These are phyloP conservation scores for Drosophila melanocephala DNA, from an alignment of 2,888 invertebrate species.

Conservation along the genomic window DNA sequence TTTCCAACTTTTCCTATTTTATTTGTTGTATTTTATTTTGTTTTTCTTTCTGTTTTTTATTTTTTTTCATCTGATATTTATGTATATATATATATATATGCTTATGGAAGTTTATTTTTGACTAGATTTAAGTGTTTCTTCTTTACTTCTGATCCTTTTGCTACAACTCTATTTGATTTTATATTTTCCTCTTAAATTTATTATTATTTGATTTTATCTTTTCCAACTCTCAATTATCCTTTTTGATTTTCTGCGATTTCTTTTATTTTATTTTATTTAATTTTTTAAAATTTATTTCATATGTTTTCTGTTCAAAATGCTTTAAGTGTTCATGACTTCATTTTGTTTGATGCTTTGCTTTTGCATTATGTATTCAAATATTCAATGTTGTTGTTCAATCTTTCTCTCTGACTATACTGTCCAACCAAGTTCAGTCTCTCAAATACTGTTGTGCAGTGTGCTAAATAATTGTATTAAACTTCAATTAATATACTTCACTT, in stretches of 20 bases:
- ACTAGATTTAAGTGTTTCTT: no score
- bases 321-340: slow-evolving; percentile 76
- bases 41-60: no score
- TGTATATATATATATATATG: no score
- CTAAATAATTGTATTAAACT: slow-evolving; percentile 10
- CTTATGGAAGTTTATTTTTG: no score
- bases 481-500: not conserved
- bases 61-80: no score
- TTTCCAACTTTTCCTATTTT: no score
- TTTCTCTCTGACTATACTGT: slow-evolving; percentile 60
- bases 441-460: slow-evolving; percentile 46
- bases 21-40: no score
- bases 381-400: slow-evolving; percentile 39
- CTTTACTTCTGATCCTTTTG: slow-evolving; percentile 30
- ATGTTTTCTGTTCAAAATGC: slow-evolving; percentile 42
- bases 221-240: not conserved
- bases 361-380: slow-evolving; percentile 61
- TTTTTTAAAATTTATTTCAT: not conserved
- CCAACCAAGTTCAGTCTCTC: slow-evolving; percentile 39
- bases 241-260: slow-evolving; percentile 3
- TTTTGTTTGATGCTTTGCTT: slow-evolving; percentile 69
- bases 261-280: not conserved
- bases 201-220: slow-evolving; percentile 13
- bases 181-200: not conserved
- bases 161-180: slow-evolving; percentile 25